Base-by-base conservation (phyloP, 1,140 invertebrate genomes). In the Trichonephila inaurata region DNA sequence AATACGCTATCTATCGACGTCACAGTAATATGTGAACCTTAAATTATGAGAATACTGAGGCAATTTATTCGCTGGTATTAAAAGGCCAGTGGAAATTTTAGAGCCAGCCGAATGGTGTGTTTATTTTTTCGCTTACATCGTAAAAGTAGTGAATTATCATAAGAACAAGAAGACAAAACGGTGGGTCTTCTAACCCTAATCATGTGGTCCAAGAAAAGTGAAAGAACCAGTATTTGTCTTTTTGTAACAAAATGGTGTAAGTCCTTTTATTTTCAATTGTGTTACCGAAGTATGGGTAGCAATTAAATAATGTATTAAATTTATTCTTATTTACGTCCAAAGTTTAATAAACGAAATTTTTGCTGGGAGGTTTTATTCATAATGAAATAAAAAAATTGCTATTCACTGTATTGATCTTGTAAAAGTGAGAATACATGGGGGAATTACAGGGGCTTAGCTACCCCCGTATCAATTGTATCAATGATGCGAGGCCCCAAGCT, bases 81-180 rank as follows among this genome's bases (percentile, higher is more conserved):
- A 92, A 72, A 92, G 81, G 66, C 60, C 33, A 19, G 61, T 85
- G 62, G 90, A 92, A 92, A 92, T 66, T 92, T 92, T 91, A 66
- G 85, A 21, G 51, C 62, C 61, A 58, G 12, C 4, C 61, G n/a
- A 33, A 92, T 85, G 61, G 90, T n/a, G 90, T 83, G 77, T 83
- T 92, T 92, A 85, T 85, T 92, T 92, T 92, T 92, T 85, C 62
- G 61, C 62, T 58, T n/a, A 58, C 81, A n/a, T 92, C 90, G 82
- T 92, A 92, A 92, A 83, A 92, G 33, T 64, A 51, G 81, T 60
- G 82, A 85, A 92, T 92, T 92, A 92, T 92, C 90, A 92, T 92
- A 64, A 19, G 58, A 89, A 51, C 40, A 62, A 51, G 24, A 89
- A 72, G 62, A 64, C 33, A 89, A 64, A 72, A 44, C 28, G 72